Evolutionary conservation across 1,140 invertebrate species (phyloP), one percentile per base, ranked within the genome.

Genomic region (Drosophila sp.): DNA sequence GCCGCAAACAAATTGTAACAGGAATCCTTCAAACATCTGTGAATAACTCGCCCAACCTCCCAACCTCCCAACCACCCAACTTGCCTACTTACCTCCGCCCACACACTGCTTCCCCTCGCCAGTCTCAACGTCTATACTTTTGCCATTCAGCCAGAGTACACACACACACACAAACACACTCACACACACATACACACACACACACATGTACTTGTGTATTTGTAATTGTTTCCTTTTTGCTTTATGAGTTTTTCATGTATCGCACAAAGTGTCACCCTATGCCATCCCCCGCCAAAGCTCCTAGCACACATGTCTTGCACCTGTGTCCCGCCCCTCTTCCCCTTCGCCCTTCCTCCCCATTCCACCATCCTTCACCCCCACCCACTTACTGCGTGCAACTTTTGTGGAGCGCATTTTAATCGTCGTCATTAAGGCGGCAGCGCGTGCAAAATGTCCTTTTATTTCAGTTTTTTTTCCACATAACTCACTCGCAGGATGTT

Each of bases 21-120:
- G 81, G 87, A 86, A 86, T 86, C 81, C 81, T 87, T 86, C 82
- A 87, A 86, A 86, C 81, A 86, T 86, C 82, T 87, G 81, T 67
- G 70, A 73, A 73, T 69, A 61, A 59, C 56, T 66, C 27, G 34
- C 45, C 63, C 29, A 62, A 46, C 34, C 40, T n/a, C 16, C n/a
- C n/a, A n/a, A n/a, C n/a, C n/a, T n/a, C 13, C 4, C 27, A 5
- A 5, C 27, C 27, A 29, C 16, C 11, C 43, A 21, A 21, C 21
- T 21, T 21, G 21, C 21, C 21, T 21, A 21, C 21, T 21, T 21
- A 21, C 34, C 0, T 0, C 8, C 36, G 7, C 54, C 72, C 41
- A 41, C 40, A 34, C 11, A 25, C 41, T 14, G 27, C 63, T 32
- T 41, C 29, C 9, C 5, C 45, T n/a, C 21, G 7, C 8, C 13